phyloP scores from a whole-genome alignment of 1,140 invertebrate genomes.

The Ruditapes philippinarum region DNA sequence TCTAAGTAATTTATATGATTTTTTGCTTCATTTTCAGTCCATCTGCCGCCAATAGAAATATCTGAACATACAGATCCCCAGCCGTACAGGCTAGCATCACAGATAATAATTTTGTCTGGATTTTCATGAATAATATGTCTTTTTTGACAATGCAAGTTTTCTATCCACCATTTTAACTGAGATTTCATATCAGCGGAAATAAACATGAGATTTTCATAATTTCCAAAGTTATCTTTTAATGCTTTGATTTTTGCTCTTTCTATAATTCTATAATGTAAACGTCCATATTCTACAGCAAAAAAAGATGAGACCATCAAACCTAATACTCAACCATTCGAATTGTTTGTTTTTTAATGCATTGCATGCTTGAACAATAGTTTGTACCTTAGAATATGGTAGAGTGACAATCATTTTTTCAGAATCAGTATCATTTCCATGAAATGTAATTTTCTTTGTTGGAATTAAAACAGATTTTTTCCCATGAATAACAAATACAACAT shows the following conservation, averaged over 20 bases:
- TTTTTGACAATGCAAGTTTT: background rate
- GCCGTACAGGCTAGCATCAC: background rate
- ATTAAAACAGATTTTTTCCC: slow-evolving; percentile 59
- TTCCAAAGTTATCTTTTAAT: background rate
- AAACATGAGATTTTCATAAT: background rate
- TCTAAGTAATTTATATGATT: background rate
- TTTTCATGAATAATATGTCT: slow-evolving; percentile 24
- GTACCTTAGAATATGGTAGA: slow-evolving; percentile 29
- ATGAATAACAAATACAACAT: slow-evolving; percentile 65
- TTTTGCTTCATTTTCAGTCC: background rate
- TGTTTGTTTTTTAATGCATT: background rate
- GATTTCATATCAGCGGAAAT: background rate
- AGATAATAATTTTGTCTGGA: slow-evolving; percentile 6
- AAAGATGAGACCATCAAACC: slow-evolving; percentile 2
- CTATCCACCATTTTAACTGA: slow-evolving; percentile 38
- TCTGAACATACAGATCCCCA: slow-evolving; percentile 24
- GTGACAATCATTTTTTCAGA: slow-evolving; percentile 48
- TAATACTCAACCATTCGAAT: slow-evolving; percentile 21
- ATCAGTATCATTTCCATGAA: slow-evolving; percentile 62
- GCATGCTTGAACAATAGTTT: slow-evolving; percentile 46
- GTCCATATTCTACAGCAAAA: slow-evolving; percentile 20
- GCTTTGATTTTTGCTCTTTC: slow-evolving; percentile 29
- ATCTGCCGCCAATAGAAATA: slow-evolving; percentile 32
- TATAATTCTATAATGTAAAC: slow-evolving; percentile 29
- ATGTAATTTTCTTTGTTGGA: slow-evolving; percentile 51